Base-by-base conservation (phyloP, 2,888 invertebrate genomes). In the Papilio demoleus region DNA sequence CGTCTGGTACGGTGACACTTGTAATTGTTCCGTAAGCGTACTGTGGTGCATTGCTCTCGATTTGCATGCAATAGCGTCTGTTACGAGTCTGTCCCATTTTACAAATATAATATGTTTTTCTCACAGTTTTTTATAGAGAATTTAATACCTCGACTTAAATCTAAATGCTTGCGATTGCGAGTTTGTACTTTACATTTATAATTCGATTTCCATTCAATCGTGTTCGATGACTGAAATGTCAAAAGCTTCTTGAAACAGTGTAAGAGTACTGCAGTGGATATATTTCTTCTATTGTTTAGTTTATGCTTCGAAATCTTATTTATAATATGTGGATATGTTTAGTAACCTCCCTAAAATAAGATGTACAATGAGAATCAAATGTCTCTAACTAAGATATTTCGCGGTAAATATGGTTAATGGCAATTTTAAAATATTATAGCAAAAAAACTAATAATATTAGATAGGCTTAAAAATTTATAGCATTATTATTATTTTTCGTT, bases 1-100 rank as follows among this genome's bases (percentile, higher is more conserved):
- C 67, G 45, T 72, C 71, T 72, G 63, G 45, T 56, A 63, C 67
- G 58, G 63, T 63, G 63, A 67, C 40, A 60, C n/a, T 24, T 68
- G 45, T 64, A 64, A 65, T 68, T 47, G 45, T 67, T 67, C 42
- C 22, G 68, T 69, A 62, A 56, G 40, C 24, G 14, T 38, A 58
- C 22, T 31, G 22, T 22, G 22, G 38, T 38, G 22, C 34, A 59
- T 59, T 59, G 38, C 36, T 66, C 50, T 67, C 50, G 24, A 67
- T 61, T 67, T 50, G 60, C 50, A 53, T 67, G 66, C 36, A 50
- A 67, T 47, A 22, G 34, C 59, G 22, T 38, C 40, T 56, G 45
- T 59, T 59, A 59, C 59, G 59, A 36, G 36, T 47, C 59, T 11
- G 31, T 60, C 60, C 38, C 24, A 40, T 60, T 38, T 60, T 40